Percentiles rank a stretch among this genome's conserved stretches.
Evolutionary conservation across 2,797 vertebrate species (phyloP).

Genomic region (Danio kyathit): DNA sequence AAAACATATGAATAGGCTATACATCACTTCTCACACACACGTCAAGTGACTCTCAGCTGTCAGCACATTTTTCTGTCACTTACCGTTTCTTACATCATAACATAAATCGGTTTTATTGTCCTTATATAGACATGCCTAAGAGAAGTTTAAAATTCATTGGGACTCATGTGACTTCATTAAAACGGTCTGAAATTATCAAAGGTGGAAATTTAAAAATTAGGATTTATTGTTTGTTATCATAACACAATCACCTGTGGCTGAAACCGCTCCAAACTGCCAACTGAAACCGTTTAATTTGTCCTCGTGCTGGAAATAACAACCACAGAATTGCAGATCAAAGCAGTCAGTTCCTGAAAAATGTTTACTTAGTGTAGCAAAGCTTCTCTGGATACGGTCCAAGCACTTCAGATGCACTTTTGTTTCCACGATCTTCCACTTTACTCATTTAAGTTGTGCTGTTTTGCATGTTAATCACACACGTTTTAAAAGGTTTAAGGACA

Average conservation of each 20-base stretch:
- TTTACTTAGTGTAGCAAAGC: constrained; percentile 15
- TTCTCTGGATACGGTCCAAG: constrained; percentile 4
- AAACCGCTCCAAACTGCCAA: not conserved
- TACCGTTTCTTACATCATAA: constrained; percentile 44
- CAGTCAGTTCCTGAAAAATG: constrained; percentile 39
- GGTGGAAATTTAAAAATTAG: not conserved
- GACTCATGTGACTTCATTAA: no score
- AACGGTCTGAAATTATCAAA: not conserved
- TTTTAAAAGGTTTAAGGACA: not conserved
- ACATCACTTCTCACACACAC: not conserved
- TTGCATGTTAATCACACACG: not conserved
- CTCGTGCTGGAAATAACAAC: constrained; percentile 39
- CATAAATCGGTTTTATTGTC: not conserved
- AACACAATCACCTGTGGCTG: constrained; percentile 7
- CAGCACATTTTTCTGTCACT: constrained; percentile 43
- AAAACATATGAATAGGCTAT: not conserved
- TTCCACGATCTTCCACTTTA: not conserved
- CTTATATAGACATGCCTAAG: not conserved
- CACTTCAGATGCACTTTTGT: not conserved
- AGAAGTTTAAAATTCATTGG: not conserved
- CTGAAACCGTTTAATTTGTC: not conserved
- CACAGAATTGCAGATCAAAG: constrained; percentile 37
- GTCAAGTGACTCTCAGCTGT: not conserved
- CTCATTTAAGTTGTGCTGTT: not conserved
- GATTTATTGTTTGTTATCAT: constrained; percentile 5